Evolutionary conservation across 2,888 invertebrate genomes (phyloP).

Genomic region (Amphipyra tragopoginis): DNA sequence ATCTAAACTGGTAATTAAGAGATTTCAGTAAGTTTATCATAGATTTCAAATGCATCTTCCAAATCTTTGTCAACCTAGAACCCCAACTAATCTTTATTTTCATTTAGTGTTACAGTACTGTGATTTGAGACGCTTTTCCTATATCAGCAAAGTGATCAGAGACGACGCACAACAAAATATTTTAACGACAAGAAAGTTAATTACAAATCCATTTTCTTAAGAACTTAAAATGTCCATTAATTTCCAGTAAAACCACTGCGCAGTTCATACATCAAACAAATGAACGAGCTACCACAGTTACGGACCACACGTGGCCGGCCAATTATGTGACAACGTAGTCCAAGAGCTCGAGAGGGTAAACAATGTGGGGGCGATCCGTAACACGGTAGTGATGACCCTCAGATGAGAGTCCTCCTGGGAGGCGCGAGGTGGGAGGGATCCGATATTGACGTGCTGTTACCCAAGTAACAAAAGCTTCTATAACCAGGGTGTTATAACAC

Average conservation of each 20-base stretch:
- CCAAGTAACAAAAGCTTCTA: too few species aligned
- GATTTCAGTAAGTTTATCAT: constrained; percentile 21
- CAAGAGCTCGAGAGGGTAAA: constrained; percentile 76
- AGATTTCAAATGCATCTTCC: constrained; percentile 1
- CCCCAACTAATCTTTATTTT: neutral
- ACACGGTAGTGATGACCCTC: constrained; percentile 74
- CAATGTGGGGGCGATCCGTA: constrained; percentile 76
- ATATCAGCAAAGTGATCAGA: constrained; percentile 25
- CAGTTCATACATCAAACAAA: constrained; percentile 49
- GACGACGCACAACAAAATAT: neutral
- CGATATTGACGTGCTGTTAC: constrained; percentile 19
- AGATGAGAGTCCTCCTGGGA: constrained; percentile 65
- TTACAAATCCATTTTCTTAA: constrained; percentile 37
- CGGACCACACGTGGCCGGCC: constrained; percentile 72
- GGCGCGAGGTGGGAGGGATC: constrained; percentile 62
- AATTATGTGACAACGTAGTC: constrained; percentile 81
- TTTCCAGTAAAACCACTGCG: constrained; percentile 47
- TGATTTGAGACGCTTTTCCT: neutral
- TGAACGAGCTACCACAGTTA: constrained; percentile 66
- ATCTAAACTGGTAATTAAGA: constrained; percentile 41
- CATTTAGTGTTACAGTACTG: too few species aligned
- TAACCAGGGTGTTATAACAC: too few species aligned
- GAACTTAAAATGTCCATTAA: constrained; percentile 52
- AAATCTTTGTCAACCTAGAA: neutral
- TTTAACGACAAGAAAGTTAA: constrained; percentile 37